Evolutionary conservation across 2,797 vertebrate species (phyloP), one percentile per base, ranked within the genome.

Genomic region (Xyrichtys novacula): DNA sequence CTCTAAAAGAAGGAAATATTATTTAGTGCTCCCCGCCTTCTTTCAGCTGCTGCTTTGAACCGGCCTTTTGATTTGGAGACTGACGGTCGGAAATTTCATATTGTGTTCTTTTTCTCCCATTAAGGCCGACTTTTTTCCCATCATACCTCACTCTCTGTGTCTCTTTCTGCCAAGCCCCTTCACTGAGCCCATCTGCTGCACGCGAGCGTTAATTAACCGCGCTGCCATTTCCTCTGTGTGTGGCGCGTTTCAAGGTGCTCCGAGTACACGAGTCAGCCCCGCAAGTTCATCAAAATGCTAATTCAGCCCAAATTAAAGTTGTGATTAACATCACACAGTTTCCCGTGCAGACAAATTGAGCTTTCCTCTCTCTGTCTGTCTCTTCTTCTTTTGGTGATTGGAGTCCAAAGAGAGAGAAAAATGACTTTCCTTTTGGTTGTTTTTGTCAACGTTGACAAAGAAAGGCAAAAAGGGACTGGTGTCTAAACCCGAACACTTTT

Each of bases 221-320:
- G 91, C 96, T 95, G 95, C 96, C 95, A 95, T 97, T 97, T 97
- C 95, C 95, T 95, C 94, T 92, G 94, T 93, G 95, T 95, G 78
- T 90, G 95, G 94, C 94, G 93, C 91, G 91, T 95, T 95, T 95
- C 94, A 95, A 96, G 96, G 94, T 87, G 93, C 94, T 96, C 95
- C 93, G 95, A 97, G 96, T 96, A 92, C 81, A 89, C 92, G 93
- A 96, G 96, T 94, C 96, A 94, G 95, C 93, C 83, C 93, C 90
- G 90, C 95, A 95, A 97, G 96, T 97, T 98, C 96, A 98, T 98
- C 96, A 98, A 98, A 98, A 97, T 98, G 97, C 96, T 96, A 97
- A 97, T 97, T 95, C 93, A 91, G 93, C 94, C 95, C 96, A 97
- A 97, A 97, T 97, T 97, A 97, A 96, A 98, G 96, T 97, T 97